Conservation (phyloP, 2,113 vertebrate genomes). For the Oriolus oriolus region DNA sequence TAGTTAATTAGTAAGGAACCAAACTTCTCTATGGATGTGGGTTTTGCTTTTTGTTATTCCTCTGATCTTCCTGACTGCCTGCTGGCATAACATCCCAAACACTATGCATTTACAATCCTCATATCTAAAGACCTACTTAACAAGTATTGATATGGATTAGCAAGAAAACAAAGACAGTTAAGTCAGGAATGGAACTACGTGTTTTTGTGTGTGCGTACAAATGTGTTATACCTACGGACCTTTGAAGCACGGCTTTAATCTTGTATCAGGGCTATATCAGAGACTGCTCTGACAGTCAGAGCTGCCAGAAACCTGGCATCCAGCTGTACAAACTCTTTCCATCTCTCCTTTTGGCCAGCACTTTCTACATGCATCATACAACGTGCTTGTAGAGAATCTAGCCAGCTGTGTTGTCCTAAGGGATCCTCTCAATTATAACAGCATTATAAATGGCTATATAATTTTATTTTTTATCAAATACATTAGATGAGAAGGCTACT, state of each 20-base stretch:
- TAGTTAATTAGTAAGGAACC: neutral
- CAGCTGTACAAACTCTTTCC: neutral
- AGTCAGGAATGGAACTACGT: neutral
- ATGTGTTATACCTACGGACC: neutral
- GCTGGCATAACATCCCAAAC: neutral
- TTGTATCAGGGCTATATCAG: neutral
- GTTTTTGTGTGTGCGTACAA: neutral
- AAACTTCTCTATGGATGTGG: neutral
- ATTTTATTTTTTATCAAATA: neutral
- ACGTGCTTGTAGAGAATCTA: neutral
- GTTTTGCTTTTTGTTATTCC: neutral
- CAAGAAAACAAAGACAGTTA: neutral
- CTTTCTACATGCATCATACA: neutral
- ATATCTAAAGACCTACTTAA: neutral
- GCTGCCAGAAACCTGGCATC: neutral
- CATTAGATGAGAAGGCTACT: neutral
- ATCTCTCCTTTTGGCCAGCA: neutral
- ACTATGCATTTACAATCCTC: neutral
- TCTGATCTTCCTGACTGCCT: conserved; percentile 3
- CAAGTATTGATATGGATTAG: neutral
- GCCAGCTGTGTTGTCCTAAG: neutral
- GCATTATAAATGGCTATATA: neutral
- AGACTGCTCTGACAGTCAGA: neutral
- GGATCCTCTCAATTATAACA: neutral
- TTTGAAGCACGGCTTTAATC: neutral